A percentile compares a stretch with the other conserved stretches of the same genome.
These are phyloP conservation scores for Cephalopholis sonnerati DNA, from an alignment of 2,113 vertebrate species.

Conservation along the genomic window DNA sequence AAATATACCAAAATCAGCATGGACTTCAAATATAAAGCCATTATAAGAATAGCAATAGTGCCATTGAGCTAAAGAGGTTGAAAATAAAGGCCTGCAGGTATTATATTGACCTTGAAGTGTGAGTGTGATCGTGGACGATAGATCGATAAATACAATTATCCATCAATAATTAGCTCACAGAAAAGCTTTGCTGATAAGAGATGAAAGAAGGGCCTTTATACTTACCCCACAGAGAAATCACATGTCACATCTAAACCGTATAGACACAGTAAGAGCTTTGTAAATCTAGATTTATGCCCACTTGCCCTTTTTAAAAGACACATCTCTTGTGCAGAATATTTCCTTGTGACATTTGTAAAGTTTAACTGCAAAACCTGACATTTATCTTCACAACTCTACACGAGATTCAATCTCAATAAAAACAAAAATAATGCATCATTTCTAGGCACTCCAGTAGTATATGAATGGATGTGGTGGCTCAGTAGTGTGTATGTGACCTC, in stretches of 20 bases:
- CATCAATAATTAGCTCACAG: conserved; percentile 10
- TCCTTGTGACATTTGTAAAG: conserved; percentile 59
- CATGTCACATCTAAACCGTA: background rate
- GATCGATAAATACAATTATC: conserved; percentile 16
- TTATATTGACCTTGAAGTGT: background rate
- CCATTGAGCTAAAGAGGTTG: background rate
- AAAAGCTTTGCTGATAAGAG: background rate
- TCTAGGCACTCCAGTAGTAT: background rate
- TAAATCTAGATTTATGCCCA: background rate
- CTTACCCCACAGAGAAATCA: background rate
- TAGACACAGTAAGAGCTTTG: conserved; percentile 5
- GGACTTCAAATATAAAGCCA: background rate
- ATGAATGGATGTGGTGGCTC: too few relatives aligned
- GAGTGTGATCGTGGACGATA: background rate
- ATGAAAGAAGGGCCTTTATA: background rate
- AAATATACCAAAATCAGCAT: background rate
- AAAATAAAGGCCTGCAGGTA: background rate
- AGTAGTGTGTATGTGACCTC: background rate
- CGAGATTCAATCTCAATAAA: conserved; percentile 12
- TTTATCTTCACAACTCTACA: conserved; percentile 41
- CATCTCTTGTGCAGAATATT: background rate
- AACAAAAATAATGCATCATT: background rate
- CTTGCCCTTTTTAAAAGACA: conserved; percentile 43
- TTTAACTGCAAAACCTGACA: conserved; percentile 52
- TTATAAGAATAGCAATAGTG: background rate